Conservation (phyloP, 2,113 vertebrate genomes). For the Pterocles burchelli region DNA sequence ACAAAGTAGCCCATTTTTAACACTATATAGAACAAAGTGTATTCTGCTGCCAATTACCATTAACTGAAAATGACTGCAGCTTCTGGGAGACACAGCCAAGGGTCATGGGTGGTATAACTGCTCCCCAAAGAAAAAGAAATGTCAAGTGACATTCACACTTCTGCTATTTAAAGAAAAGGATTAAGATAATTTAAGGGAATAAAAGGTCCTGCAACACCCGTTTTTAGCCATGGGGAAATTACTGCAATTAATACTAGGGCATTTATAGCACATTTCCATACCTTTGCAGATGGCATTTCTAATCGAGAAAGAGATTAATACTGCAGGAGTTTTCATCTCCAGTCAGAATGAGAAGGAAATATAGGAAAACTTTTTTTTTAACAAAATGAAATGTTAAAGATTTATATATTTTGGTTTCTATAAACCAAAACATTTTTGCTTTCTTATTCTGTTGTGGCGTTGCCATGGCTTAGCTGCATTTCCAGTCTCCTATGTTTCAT, state of each 20-base stretch:
- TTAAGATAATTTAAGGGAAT: neutral
- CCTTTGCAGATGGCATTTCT: neutral
- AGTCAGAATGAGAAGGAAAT: neutral
- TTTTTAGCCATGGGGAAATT: neutral
- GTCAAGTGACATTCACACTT: constrained; percentile 28
- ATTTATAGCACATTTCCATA: neutral
- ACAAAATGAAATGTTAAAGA: neutral
- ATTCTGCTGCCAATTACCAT: constrained; percentile 68
- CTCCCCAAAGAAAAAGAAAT: constrained; percentile 37
- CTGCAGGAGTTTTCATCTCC: neutral
- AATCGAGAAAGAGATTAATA: constrained; percentile 17
- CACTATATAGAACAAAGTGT: constrained; percentile 72
- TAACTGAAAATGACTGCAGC: constrained; percentile 68
- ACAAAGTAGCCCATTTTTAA: constrained; percentile 80
- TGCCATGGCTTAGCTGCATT: neutral
- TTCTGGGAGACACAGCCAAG: constrained; percentile 65
- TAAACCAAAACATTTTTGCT: neutral
- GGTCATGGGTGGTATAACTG: constrained; percentile 34
- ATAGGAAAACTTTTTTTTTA: neutral
- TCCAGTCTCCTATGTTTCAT: neutral
- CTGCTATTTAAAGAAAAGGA: neutral
- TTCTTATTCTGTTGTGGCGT: neutral
- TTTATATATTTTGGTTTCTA: constrained; percentile 21
- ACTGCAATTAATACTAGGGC: neutral
- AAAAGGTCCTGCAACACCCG: neutral